Evolutionary conservation across 2,888 invertebrate species (phyloP), one percentile per base, ranked within the genome.

Genomic region (Agrotis puta): DNA sequence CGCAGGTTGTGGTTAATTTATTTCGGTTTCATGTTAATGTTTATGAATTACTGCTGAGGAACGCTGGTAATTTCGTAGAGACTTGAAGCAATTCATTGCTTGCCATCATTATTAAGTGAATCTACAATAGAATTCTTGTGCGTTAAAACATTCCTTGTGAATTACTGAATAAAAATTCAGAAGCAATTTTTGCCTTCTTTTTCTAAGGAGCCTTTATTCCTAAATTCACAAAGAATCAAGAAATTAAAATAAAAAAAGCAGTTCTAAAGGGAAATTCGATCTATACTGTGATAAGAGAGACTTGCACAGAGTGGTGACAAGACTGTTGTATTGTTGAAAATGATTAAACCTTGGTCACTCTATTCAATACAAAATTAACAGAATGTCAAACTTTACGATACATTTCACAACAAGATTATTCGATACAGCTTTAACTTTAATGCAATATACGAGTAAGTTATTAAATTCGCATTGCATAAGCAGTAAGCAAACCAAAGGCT

Each of bases 381-480:
- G 53, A 70, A 13, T 51, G 14, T 24, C 45, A 3, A 61, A 72
- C 18, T 72, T 77, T 56, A 77, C 59, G 54, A 77, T 47, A 39
- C 22, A 64, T 76, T 77, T 39, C 64, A 20, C 56, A 71, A 66
- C 16, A 50, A 70, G 50, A 50, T 76, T 57, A 57, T 24, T 63
- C 50, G 48, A 57, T 33, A 47, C 20, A 54, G 51, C 67, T 68
- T 58, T 65, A 79, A 79, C 58, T 65, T 45, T 20, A 61, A 65
- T 43, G 56, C 47, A 57, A 57, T 45, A 33, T 33, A n/a, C n/a
- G n/a, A n/a, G n/a, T n/a, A 39, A 9, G 70, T 56, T 75, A 59
- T 70, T 61, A 64, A 64, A 53, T 66, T 53, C 47, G 62, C 62
- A 76, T 79, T 76, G 67, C 79, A 68, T 56, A 79, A 71, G 48